These are phyloP conservation scores for Synanthedon andrenaeformis DNA, from an alignment of 2,888 invertebrate genomes.

Conservation along the genomic window DNA sequence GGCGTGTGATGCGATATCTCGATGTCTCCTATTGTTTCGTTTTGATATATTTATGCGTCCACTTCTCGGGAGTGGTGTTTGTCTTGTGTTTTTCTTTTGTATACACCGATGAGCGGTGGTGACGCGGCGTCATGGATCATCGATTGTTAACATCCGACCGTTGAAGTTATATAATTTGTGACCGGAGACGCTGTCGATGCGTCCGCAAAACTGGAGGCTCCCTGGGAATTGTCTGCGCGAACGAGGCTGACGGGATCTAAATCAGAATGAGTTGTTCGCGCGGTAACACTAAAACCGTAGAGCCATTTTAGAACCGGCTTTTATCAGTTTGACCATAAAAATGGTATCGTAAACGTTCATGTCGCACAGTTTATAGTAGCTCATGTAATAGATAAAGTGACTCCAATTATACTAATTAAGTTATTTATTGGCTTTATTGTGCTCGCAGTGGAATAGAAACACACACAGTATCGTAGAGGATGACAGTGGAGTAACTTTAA, in stretches of 20 bases:
- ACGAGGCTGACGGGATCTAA: too few relatives aligned
- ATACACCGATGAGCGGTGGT: conserved; percentile 40
- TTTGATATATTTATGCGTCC: conserved; percentile 67
- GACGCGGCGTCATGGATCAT: conserved; percentile 43
- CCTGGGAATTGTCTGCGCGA: conserved; percentile 12
- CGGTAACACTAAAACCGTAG: not conserved
- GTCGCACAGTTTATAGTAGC: conserved; percentile 12
- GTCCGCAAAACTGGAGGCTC: conserved; percentile 32
- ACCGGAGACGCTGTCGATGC: conserved; percentile 20
- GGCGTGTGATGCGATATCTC: conserved; percentile 64
- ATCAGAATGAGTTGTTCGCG: too few relatives aligned
- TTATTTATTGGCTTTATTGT: conserved; percentile 25
- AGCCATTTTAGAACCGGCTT: not conserved
- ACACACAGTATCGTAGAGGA: not conserved
- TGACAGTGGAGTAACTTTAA: too few relatives aligned
- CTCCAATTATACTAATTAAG: conserved; percentile 43
- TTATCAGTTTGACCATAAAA: not conserved
- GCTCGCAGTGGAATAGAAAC: not conserved
- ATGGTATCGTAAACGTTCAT: not conserved
- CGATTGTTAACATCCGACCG: conserved; percentile 39
- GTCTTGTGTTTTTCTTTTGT: conserved; percentile 26
- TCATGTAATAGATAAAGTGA: conserved; percentile 28
- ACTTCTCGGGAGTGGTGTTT: conserved; percentile 49
- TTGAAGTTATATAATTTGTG: conserved; percentile 44
- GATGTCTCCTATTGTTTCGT: conserved; percentile 66